Base-by-base conservation (phyloP, 2,113 vertebrate genomes). In the Heterocephalus glaber region DNA sequence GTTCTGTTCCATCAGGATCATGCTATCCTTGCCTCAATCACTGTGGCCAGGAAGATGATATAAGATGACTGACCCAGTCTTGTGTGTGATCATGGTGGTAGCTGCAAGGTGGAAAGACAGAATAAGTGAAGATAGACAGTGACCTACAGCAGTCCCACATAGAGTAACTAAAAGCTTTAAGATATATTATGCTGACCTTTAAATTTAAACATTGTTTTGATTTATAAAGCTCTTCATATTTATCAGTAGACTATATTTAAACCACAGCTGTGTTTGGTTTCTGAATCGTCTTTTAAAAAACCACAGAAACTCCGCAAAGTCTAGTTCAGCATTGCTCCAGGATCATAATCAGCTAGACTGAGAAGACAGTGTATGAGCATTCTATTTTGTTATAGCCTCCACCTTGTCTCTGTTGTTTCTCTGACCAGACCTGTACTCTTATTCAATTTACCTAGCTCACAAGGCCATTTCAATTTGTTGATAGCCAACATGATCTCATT, bases 261-360 rank as follows among this genome's bases (percentile, higher is more conserved):
- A 81, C 22, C 38, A 61, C 13, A 80, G 61, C 8, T 89, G 33
- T 44, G 13, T 79, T 68, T 93, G 30, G 17, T 56, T 85, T 96
- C 35, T 63, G n/a, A 58, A 22, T 93, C n/a, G n/a, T 90, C n/a
- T 84, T 16, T 95, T 84, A 41, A 28, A 35, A 84, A 54, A 72
- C 52, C 44, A 49, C 7, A 81, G 20, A 91, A 83, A 38, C 35
- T 63, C 63, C 77, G 52, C 33, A 63, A 60, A 26, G 26, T 63
- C 63, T 63, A 47, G 7, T 30, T 5, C 44, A 91, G 68, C 16
- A 20, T 83, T 82, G 66, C 72, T 47, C n/a, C 19, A 54, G 70
- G 22, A 9, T 10, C 30, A 28, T 26, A 61, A 70, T 82, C 17
- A 63, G 60, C 76, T 44, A 24, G 24, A 38, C 70, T 49, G 24